These are phyloP conservation scores for Equus quagga DNA, from an alignment of 2,113 vertebrate genomes.

Conservation along the genomic window DNA sequence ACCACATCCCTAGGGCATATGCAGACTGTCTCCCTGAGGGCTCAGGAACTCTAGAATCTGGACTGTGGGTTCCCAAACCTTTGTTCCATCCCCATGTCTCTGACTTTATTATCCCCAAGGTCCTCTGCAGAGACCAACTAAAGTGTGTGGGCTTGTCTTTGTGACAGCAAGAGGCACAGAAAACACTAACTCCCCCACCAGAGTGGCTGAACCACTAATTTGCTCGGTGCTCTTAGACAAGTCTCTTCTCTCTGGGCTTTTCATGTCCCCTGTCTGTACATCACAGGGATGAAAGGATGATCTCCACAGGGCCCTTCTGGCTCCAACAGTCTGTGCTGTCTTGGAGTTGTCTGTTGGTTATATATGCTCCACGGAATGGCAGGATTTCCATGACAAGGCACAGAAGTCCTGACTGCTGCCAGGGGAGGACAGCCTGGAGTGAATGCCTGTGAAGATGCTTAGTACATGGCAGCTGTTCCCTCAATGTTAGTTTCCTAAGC, in stretches of 20 bases:
- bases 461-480: neutral
- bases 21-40: neutral
- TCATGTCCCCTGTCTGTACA: neutral
- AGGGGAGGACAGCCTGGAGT: neutral
- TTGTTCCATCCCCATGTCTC: neutral
- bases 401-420: neutral
- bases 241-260: neutral
- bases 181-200: too few relatives aligned
- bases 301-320: neutral
- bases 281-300: neutral
- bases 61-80: neutral
- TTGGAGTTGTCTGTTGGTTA: neutral
- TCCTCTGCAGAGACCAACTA: neutral
- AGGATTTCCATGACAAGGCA: neutral
- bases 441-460: neutral
- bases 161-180: neutral
- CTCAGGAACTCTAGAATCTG: neutral
- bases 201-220: neutral
- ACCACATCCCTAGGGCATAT: neutral
- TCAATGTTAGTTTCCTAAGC: neutral
- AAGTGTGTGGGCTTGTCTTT: neutral
- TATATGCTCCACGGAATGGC: too few relatives aligned
- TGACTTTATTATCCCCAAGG: neutral
- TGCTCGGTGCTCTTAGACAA: neutral
- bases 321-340: neutral